phyloP scores from a whole-genome alignment of 2,113 vertebrate species.

The Dipodomys stephensi region DNA sequence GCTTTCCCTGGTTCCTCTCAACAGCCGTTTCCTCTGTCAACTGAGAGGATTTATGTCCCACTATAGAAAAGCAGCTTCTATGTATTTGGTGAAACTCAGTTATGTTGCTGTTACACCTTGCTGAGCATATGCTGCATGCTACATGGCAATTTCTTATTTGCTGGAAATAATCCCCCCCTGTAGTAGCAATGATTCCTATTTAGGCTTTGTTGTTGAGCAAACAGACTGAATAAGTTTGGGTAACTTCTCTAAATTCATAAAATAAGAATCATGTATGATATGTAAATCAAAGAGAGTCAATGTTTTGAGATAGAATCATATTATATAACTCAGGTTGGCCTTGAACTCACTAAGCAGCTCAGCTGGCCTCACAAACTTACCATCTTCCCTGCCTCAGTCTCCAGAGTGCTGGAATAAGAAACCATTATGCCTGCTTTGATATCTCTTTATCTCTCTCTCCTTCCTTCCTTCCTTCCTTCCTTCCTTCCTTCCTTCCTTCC shows the following conservation, averaged over 20 bases:
- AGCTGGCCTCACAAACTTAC: not conserved
- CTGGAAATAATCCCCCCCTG: not conserved
- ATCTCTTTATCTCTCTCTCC: too few relatives aligned
- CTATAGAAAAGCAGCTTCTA: not conserved
- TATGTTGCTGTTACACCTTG: rapidly evolving
- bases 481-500: too few relatives aligned
- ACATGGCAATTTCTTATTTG: not conserved
- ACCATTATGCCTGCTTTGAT: too few relatives aligned
- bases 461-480: too few relatives aligned
- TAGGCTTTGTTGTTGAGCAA: not conserved
- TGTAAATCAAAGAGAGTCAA: too few relatives aligned
- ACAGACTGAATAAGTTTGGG: not conserved
- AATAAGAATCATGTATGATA: not conserved
- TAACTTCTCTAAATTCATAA: not conserved
- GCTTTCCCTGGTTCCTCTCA: not conserved
- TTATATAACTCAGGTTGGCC: too few relatives aligned
- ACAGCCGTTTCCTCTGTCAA: not conserved
- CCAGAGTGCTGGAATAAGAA: not conserved
- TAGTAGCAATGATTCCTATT: not conserved
- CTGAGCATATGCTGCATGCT: not conserved
- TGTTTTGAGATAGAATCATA: too few relatives aligned
- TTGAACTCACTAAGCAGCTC: not conserved
- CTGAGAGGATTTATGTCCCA: too few relatives aligned
- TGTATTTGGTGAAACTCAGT: not conserved
- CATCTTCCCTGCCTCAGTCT: not conserved